Base-by-base conservation (phyloP, 2,113 vertebrate genomes). In the Triplophysa dalaica region DNA sequence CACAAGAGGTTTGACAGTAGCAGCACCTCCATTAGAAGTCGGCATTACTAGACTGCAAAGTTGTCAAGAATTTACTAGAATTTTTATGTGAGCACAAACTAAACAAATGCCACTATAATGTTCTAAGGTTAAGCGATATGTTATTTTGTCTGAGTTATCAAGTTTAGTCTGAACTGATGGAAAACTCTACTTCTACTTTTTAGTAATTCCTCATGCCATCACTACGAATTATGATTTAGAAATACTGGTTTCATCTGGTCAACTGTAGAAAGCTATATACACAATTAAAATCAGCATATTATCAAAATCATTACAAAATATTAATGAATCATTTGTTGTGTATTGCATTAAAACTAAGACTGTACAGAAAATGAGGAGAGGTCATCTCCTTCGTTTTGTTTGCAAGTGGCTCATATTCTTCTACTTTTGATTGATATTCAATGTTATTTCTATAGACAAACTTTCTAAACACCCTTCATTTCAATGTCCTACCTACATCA, bases 321-420 rank as follows among this genome's bases (percentile, higher is more conserved):
- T 41, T 2, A 19, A 10, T 75, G n/a, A 26, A 11, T 70, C 52
- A 2, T 19, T 21, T 33, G 21, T 56, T 56, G 69, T 21, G 72
- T 66, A 64, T 33, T 50, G 33, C n/a, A 63, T 63, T 33, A n/a
- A 61, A 62, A 62, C 72, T 84, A 84, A 86, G 82, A 88, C 81
- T 77, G 83, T 86, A 75, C 74, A 89, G 85, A 85, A 81, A 80
- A 87, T 80, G 29, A 58, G 19, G 10, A 56, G 33, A 56, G 33
- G 24, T 77, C 48, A 72, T 17, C 48, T 77, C 14, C 16, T 61
- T 38, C 19, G 19, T 19, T 58, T 26, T 17, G 45, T 12, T 33
- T 62, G 11, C 26, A 8, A 76, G 19, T 62, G 61, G 38, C 54
- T 79, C 29, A 29, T 64, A 45, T 73, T 13, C 33, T 13, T 69